Conservation (phyloP, 1,140 invertebrate genomes). For the Platyscapa corneri region DNA sequence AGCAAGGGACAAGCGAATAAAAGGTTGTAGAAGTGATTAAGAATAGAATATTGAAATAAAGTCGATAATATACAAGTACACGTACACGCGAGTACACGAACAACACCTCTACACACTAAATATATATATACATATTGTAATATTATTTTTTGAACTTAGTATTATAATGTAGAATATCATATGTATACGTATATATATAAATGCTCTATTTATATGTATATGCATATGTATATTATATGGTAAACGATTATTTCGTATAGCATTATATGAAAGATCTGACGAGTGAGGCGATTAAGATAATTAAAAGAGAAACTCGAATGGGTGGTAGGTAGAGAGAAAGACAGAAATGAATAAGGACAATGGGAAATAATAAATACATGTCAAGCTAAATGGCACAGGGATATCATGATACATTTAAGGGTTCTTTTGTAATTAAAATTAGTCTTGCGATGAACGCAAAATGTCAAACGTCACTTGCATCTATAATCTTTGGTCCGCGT, state of each 20-base stretch:
- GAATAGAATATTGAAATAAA: constrained; percentile 52
- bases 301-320: constrained; percentile 47
- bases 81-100: constrained; percentile 58
- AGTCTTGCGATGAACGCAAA: too few species aligned
- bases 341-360: not conserved
- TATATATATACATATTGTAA: constrained; percentile 70
- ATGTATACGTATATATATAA: constrained; percentile 63
- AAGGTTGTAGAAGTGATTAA: constrained; percentile 38
- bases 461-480: not conserved
- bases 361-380: constrained; percentile 9
- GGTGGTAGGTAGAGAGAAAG: not conserved
- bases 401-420: constrained; percentile 67
- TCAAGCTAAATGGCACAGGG: constrained; percentile 55
- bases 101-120: constrained; percentile 59
- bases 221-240: constrained; percentile 64
- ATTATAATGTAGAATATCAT: constrained; percentile 72
- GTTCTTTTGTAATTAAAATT: too few species aligned
- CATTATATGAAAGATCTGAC: constrained; percentile 61
- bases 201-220: constrained; percentile 58
- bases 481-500: not conserved
- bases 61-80: constrained; percentile 61
- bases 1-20: constrained; percentile 37
- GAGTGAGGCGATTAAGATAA: constrained; percentile 63
- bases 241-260: constrained; percentile 69
- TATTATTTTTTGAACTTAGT: constrained; percentile 74